Evolutionary conservation across 2,113 vertebrate genomes (phyloP), one percentile per base, ranked within the genome.

Genomic region (Aldabrachelys gigantea): DNA sequence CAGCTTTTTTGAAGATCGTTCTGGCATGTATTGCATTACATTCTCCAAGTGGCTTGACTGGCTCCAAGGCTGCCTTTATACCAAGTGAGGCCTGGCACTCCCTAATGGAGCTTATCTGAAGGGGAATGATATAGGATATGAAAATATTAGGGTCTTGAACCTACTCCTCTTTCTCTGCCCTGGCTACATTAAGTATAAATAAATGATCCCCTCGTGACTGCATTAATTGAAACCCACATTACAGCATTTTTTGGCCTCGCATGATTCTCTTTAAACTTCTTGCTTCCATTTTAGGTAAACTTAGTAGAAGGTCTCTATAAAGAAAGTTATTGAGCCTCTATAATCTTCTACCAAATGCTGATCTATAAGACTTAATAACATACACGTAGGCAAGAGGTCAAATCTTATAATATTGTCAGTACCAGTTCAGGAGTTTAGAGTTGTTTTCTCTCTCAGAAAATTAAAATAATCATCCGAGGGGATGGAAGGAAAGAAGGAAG

Each of bases 251-350:
- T 35, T 31, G 27, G 29, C 13, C 29, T 62, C 29, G 6, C 13
- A 35, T 4, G 13, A 31, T 31, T 62, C 59, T 31, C 25, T 31
- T 62, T 31, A 62, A 31, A 82, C 0, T 10, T 91, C 83, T 11
- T 35, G 57, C 85, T 85, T 89, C 88, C 85, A 62, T 94, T 92
- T 87, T 50, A 84, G 31, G 35, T 7, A 88, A 80, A 12, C 21
- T 84, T 38, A 69, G 62, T 35, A 21, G 27, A 82, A 82, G 88
- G 85, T 41, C 5, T 92, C 41, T 62, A 31, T 35, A 62, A 62
- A 16, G 29, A n/a, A n/a, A 69, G 35, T 19, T 69, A 69, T 8
- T 21, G 8, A 69, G 35, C 31, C 8, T 69, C 35, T 69, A n/a
- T 2, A 0, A 49, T 84, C 89, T 91, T 59, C 21, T 53, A 4